These are phyloP conservation scores for Planiliza haematocheilus DNA, from an alignment of 2,113 vertebrate species.

Conservation along the genomic window DNA sequence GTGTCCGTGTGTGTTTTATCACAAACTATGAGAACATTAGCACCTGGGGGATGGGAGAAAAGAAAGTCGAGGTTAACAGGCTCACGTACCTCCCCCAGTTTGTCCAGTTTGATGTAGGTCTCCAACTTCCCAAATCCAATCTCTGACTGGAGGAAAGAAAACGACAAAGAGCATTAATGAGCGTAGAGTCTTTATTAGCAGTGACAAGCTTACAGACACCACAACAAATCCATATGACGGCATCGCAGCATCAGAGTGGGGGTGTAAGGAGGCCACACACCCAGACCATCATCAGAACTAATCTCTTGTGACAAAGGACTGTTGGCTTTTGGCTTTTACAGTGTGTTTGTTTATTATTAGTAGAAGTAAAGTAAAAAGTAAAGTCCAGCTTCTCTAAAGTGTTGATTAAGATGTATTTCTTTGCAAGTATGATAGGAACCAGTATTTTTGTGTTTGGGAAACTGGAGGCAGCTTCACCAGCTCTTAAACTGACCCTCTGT, in stretches of 20 bases:
- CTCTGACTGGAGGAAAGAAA: slow-evolving; percentile 87
- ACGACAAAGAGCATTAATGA: slow-evolving; percentile 60
- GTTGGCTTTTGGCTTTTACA: slow-evolving; percentile 59
- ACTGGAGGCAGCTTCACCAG: neutral
- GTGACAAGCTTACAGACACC: slow-evolving; percentile 59
- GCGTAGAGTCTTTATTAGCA: slow-evolving; percentile 39
- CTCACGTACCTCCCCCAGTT: slow-evolving; percentile 93
- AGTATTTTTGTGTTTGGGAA: neutral
- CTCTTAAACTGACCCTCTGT: neutral
- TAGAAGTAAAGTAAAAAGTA: no score
- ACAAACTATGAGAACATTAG: slow-evolving; percentile 19
- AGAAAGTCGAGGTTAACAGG: slow-evolving; percentile 1
- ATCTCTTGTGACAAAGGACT: slow-evolving; percentile 59
- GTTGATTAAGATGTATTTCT: neutral
- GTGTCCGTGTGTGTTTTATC: slow-evolving; percentile 7
- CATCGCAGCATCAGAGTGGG: slow-evolving; percentile 29
- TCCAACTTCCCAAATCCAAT: slow-evolving; percentile 98
- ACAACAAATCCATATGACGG: slow-evolving; percentile 57
- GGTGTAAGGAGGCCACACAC: slow-evolving; percentile 37
- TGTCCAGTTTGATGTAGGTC: slow-evolving; percentile 97
- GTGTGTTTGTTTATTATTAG: slow-evolving; percentile 33
- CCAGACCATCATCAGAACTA: slow-evolving; percentile 39
- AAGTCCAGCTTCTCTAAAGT: neutral
- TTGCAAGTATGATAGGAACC: neutral
- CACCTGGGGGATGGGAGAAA: slow-evolving; percentile 34